Percentiles rank a stretch among this genome's conserved stretches.
Conservation (phyloP, 2,888 invertebrate species). For the Lepidochitona cinerea region DNA sequence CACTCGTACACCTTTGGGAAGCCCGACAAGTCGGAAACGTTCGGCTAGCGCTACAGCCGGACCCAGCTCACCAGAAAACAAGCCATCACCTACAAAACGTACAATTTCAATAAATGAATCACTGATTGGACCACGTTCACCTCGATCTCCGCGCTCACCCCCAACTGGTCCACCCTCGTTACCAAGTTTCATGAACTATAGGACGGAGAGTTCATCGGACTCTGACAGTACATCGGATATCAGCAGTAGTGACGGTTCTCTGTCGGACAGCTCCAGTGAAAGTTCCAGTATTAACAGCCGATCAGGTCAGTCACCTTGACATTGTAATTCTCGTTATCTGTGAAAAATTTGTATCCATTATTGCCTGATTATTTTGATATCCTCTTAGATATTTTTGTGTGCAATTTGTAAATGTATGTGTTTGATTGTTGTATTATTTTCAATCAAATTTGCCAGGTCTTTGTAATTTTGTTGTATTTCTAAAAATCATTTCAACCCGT, state of each 20-base stretch:
- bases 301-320: slow-evolving; percentile 43
- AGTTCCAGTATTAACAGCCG: slow-evolving; percentile 57
- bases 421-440: too few relatives aligned
- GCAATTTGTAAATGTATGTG: too few relatives aligned
- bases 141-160: background rate
- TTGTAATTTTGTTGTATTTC: too few relatives aligned
- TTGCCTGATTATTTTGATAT: too few relatives aligned
- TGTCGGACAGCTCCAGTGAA: slow-evolving; percentile 56
- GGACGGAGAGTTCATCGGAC: slow-evolving; percentile 62
- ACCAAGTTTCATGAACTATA: slow-evolving; percentile 72
- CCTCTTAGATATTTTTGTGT: too few relatives aligned
- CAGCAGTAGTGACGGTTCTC: slow-evolving; percentile 60
- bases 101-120: slow-evolving; percentile 51
- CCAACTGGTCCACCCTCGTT: background rate
- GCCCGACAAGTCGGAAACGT: slow-evolving; percentile 43
- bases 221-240: slow-evolving; percentile 63
- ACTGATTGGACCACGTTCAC: slow-evolving; percentile 22
- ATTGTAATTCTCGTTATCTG: too few relatives aligned
- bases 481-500: too few relatives aligned
- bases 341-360: too few relatives aligned
- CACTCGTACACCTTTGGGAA: background rate
- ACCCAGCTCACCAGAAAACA: slow-evolving; percentile 31
- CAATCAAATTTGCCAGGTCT: too few relatives aligned
- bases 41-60: slow-evolving; percentile 52
- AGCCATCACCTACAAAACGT: slow-evolving; percentile 55